Evolutionary conservation across 2,113 vertebrate species (phyloP).

Genomic region (Thomomys bottae): DNA sequence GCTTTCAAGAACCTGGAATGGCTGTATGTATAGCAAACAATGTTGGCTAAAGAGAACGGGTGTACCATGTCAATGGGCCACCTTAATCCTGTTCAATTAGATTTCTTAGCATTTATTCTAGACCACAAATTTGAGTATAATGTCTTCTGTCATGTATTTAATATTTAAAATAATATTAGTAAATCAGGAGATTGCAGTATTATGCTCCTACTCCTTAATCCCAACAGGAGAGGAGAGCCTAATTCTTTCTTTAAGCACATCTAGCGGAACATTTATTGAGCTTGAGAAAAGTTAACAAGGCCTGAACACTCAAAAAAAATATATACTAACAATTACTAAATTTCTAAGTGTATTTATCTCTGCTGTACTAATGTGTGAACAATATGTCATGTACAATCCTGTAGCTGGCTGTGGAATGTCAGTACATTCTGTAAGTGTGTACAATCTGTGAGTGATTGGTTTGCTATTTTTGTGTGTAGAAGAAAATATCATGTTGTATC

Average conservation of each 20-base stretch:
- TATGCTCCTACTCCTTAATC: background rate
- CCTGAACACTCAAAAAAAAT: slow-evolving; percentile 56
- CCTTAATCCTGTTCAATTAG: slow-evolving; percentile 2
- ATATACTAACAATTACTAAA: slow-evolving; percentile 39
- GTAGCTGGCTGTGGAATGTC: slow-evolving; percentile 9
- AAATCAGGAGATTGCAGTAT: slow-evolving; percentile 46
- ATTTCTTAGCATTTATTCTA: slow-evolving; percentile 39
- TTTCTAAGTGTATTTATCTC: slow-evolving; percentile 56
- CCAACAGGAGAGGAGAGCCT: slow-evolving; percentile 14
- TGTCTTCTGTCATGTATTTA: slow-evolving; percentile 42
- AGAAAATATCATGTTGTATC: background rate
- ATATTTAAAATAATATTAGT: background rate
- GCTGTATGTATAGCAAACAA: background rate
- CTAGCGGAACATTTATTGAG: slow-evolving; percentile 21
- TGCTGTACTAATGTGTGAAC: slow-evolving; percentile 45
- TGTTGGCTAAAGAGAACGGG: background rate
- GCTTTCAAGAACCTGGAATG: slow-evolving; percentile 35
- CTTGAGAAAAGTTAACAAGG: slow-evolving; percentile 14
- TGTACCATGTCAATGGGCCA: background rate
- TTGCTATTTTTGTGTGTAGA: slow-evolving; percentile 72
- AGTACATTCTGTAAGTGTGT: slow-evolving; percentile 53
- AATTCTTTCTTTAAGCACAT: background rate
- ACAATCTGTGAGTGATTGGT: slow-evolving; percentile 42
- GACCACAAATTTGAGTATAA: background rate
- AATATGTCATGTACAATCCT: slow-evolving; percentile 39